These are phyloP conservation scores for Rhinophrynus dorsalis DNA, from an alignment of 2,797 vertebrate species.

Conservation along the genomic window DNA sequence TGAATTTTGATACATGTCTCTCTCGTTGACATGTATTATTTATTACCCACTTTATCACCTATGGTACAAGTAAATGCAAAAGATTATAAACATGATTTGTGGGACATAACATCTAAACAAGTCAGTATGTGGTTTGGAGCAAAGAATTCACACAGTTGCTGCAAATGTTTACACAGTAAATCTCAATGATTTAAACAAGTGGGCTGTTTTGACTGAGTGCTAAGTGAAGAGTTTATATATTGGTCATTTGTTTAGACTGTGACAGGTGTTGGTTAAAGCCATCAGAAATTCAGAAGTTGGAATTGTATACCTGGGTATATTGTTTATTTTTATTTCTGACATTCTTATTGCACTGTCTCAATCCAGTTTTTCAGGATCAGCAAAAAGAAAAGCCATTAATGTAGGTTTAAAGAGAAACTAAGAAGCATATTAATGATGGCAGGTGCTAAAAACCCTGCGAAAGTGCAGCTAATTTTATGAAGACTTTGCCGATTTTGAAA, in stretches of 20 bases:
- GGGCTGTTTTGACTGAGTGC: conserved; percentile 22
- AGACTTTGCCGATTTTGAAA: too few relatives aligned
- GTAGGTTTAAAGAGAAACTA: not conserved
- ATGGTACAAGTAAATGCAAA: too few relatives aligned
- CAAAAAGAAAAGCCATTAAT: not conserved
- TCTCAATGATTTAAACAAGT: not conserved
- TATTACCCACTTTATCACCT: too few relatives aligned
- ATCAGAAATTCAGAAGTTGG: not conserved
- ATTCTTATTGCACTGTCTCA: too few relatives aligned
- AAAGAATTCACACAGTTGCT: not conserved
- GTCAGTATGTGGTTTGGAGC: not conserved
- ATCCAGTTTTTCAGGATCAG: conserved; percentile 11
- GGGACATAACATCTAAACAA: too few relatives aligned
- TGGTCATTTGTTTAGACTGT: not conserved
- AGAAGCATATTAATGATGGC: not conserved
- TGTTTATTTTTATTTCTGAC: too few relatives aligned
- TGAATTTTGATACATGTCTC: too few relatives aligned
- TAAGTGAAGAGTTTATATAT: conserved; percentile 6
- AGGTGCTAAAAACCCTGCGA: not conserved
- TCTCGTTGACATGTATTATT: too few relatives aligned
- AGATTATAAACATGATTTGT: too few relatives aligned
- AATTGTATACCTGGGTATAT: not conserved
- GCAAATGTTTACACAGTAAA: conserved; percentile 5
- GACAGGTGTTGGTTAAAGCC: not conserved
- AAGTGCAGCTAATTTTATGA: too few relatives aligned